Percentiles rank a stretch among this genome's conserved stretches.
phyloP scores from a whole-genome alignment of 2,888 invertebrate species.

The Oasisia sp. region DNA sequence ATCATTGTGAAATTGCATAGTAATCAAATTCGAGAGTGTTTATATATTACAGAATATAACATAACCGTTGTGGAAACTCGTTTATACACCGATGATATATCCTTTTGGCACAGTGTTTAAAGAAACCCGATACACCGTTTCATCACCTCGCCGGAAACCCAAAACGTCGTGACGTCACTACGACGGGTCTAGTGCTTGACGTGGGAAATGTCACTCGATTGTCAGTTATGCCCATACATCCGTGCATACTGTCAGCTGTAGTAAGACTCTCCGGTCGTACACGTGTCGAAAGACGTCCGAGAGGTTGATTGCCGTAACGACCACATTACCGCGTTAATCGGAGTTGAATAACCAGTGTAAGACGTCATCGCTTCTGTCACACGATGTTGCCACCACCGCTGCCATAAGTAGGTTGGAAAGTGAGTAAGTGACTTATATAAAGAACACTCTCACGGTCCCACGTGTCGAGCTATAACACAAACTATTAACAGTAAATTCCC shows the following conservation, averaged over 20 bases:
- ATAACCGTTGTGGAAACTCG: neutral
- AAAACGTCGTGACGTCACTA: neutral
- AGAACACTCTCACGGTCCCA: neutral
- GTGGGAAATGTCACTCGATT: constrained; percentile 11
- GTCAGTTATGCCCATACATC: neutral
- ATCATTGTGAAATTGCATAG: neutral
- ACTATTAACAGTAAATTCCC: neutral
- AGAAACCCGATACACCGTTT: constrained; percentile 12
- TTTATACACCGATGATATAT: neutral
- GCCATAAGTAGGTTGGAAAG: neutral
- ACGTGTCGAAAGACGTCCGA: neutral
- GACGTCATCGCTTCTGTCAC: neutral
- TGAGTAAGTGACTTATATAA: neutral
- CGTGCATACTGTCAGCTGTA: neutral
- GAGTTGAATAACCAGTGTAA: neutral
- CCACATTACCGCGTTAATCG: neutral
- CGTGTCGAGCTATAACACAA: neutral
- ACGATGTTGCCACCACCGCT: neutral
- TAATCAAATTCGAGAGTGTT: neutral
- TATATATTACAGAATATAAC: neutral
- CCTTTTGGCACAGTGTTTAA: neutral
- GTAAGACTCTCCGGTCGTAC: neutral
- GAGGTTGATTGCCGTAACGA: neutral
- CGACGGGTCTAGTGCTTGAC: neutral
- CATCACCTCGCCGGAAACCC: neutral